These are phyloP conservation scores for Cyanoramphus novaezelandiae DNA, from an alignment of 2,113 vertebrate genomes.

Conservation along the genomic window DNA sequence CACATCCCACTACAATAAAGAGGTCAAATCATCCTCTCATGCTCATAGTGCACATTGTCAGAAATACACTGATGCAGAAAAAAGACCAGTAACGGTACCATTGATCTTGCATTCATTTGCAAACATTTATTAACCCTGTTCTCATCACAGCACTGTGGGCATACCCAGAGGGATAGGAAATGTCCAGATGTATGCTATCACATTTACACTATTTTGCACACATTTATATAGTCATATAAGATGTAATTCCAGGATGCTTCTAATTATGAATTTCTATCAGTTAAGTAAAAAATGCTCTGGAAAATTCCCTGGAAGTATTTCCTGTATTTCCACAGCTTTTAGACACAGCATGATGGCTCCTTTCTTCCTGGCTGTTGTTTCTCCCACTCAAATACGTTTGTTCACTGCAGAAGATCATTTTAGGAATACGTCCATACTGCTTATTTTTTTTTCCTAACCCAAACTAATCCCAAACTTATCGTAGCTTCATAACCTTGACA, in stretches of 20 bases:
- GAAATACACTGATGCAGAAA: constrained; percentile 62
- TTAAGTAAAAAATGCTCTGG: neutral
- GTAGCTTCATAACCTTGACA: neutral
- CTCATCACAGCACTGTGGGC: neutral
- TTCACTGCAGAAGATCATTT: neutral
- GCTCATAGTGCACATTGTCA: constrained; percentile 44
- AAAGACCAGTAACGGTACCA: constrained; percentile 42
- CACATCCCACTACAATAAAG: constrained; percentile 66
- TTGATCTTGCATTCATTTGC: constrained; percentile 54
- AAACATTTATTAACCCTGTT: constrained; percentile 40
- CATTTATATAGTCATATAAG: neutral
- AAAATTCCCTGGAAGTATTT: neutral
- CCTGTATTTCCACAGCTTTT: neutral
- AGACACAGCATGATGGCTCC: neutral
- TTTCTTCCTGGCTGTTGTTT: neutral
- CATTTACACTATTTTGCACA: neutral
- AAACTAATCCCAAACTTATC: neutral
- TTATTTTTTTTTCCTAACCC: neutral
- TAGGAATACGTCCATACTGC: neutral
- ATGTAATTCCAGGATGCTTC: neutral
- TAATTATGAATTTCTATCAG: neutral
- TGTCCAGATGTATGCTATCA: neutral
- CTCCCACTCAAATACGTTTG: neutral
- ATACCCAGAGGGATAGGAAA: neutral
- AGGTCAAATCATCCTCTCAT: constrained; percentile 66